Percentiles rank a stretch among this genome's conserved stretches.
phyloP scores from a whole-genome alignment of 2,113 vertebrate species.

The Oreotrochilus melanogaster region DNA sequence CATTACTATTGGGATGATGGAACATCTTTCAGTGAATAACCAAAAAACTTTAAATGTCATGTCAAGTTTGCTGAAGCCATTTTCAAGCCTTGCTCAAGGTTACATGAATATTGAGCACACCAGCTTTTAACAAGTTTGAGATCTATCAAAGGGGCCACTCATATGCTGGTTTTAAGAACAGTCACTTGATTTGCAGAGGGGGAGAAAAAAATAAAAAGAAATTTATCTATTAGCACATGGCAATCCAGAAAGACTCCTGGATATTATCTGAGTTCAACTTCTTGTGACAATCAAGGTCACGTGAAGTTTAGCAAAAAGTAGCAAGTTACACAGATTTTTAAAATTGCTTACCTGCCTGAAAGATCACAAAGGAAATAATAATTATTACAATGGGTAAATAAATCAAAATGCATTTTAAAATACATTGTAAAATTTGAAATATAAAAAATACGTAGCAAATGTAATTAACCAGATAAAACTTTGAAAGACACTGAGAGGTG shows the following conservation, averaged over 20 bases:
- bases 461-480: background rate
- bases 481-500: background rate
- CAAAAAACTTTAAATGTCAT: slow-evolving; percentile 94
- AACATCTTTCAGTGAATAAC: slow-evolving; percentile 91
- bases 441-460: background rate
- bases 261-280: slow-evolving; percentile 49
- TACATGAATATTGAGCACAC: slow-evolving; percentile 91
- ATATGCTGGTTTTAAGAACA: background rate
- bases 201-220: background rate
- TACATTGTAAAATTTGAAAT: slow-evolving; percentile 12
- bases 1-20: slow-evolving; percentile 95
- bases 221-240: slow-evolving; percentile 4
- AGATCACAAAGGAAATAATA: slow-evolving; percentile 20
- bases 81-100: slow-evolving; percentile 89
- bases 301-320: background rate
- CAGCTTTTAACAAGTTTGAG: slow-evolving; percentile 59
- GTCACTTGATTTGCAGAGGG: background rate
- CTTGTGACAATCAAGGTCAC: background rate
- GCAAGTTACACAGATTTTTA: background rate
- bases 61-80: slow-evolving; percentile 89
- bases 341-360: background rate
- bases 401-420: background rate
- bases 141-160: slow-evolving; percentile 33
- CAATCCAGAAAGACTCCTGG: slow-evolving; percentile 54
- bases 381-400: background rate